Evolutionary conservation across 2,113 vertebrate species (phyloP).

Genomic region (Scomber colias): DNA sequence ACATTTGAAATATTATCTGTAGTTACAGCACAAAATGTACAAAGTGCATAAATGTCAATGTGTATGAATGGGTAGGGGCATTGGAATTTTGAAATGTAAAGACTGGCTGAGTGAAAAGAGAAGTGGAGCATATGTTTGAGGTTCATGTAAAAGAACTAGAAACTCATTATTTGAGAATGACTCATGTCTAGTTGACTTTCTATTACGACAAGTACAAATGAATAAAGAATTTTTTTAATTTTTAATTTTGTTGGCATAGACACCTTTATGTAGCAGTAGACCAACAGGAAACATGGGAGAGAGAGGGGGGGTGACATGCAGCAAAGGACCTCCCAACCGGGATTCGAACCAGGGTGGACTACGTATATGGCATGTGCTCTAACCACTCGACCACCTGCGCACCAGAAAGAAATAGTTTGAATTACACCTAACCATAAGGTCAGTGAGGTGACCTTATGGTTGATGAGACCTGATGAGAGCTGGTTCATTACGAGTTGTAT

Average conservation of each 20-base stretch:
- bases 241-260: no score
- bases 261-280: no score
- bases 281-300: no score
- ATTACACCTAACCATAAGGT: background rate
- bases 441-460: slow-evolving; percentile 1
- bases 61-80: background rate
- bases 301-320: no score
- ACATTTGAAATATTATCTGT: background rate
- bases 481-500: no score
- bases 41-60: background rate
- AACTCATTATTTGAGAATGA: background rate
- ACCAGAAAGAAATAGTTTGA: background rate
- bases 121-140: background rate
- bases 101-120: slow-evolving; percentile 5
- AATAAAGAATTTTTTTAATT: no score
- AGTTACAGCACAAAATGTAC: background rate
- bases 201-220: background rate
- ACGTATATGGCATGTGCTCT: no score
- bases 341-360: no score
- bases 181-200: background rate
- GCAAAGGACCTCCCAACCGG: no score
- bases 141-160: slow-evolving; percentile 1
- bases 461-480: no score
- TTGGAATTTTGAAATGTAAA: background rate
- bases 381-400: no score